phyloP scores from a whole-genome alignment of 2,888 invertebrate genomes.

The Chalcosyrphus nemorum region DNA sequence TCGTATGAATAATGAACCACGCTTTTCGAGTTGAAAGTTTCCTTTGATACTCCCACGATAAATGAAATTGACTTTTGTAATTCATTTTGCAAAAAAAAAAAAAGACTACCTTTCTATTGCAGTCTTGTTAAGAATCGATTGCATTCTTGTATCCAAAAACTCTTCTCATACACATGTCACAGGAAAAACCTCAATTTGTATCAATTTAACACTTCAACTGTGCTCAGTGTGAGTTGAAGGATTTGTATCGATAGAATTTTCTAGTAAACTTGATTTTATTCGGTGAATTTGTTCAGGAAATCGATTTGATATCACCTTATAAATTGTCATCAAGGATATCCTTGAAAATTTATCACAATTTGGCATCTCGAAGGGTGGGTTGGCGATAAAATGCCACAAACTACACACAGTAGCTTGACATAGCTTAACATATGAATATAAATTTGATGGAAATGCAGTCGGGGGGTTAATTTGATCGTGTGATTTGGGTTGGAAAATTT shows the following conservation, averaged over 20 bases:
- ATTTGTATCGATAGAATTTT: background rate
- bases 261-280: background rate
- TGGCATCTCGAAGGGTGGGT: background rate
- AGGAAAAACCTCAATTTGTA: slow-evolving; percentile 28
- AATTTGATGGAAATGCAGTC: slow-evolving; percentile 12
- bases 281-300: slow-evolving; percentile 41
- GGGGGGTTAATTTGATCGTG: slow-evolving; percentile 18
- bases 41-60: slow-evolving; percentile 47
- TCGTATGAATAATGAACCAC: background rate
- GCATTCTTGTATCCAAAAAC: background rate
- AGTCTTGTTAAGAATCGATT: slow-evolving; percentile 18
- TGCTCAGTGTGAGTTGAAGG: background rate
- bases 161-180: slow-evolving; percentile 15
- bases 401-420: too few species aligned
- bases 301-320: slow-evolving; percentile 63
- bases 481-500: too few species aligned
- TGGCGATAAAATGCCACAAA: slow-evolving; percentile 19
- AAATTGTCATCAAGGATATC: slow-evolving; percentile 37
- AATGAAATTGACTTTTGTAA: slow-evolving; percentile 34
- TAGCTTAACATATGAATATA: slow-evolving; percentile 15
- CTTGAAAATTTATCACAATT: slow-evolving; percentile 14
- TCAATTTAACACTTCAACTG: slow-evolving; percentile 41
- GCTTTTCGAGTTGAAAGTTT: slow-evolving; percentile 35
- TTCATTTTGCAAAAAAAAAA: background rate
- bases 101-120: background rate